Percentiles rank a stretch among this genome's conserved stretches.
Conservation (phyloP, 2,888 invertebrate genomes). For the Phortica okadai region DNA sequence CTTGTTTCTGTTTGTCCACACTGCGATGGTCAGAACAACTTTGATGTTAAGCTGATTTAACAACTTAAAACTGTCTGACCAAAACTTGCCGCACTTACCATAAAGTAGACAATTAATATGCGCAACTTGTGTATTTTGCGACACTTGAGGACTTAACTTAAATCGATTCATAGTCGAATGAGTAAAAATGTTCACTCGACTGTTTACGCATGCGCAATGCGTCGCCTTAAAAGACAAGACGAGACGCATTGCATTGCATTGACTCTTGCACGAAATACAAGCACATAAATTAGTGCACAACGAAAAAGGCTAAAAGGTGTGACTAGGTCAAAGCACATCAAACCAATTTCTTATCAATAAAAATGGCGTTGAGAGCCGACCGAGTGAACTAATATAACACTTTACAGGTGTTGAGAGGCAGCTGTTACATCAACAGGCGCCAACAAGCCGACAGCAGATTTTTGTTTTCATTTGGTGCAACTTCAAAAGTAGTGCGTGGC, state of each 20-base stretch:
- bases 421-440: neutral
- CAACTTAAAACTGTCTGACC: neutral
- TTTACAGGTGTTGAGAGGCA: neutral
- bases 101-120: slow-evolving; percentile 56
- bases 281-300: slow-evolving; percentile 5
- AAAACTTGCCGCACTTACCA: slow-evolving; percentile 32
- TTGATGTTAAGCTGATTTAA: neutral
- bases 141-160: slow-evolving; percentile 58
- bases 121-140: slow-evolving; percentile 61
- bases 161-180: slow-evolving; percentile 60
- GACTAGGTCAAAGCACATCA: slow-evolving; percentile 50
- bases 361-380: neutral
- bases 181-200: slow-evolving; percentile 58
- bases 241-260: neutral
- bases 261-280: neutral
- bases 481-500: neutral
- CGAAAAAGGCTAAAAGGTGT: slow-evolving; percentile 35
- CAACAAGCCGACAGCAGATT: neutral
- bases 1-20: neutral
- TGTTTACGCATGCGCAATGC: slow-evolving; percentile 60
- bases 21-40: slow-evolving; percentile 8
- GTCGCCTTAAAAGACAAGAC: slow-evolving; percentile 5
- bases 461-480: neutral
- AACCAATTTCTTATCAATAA: slow-evolving; percentile 9
- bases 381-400: neutral